These are phyloP conservation scores for Plebejus anna DNA, from an alignment of 2,888 invertebrate genomes.

Conservation along the genomic window DNA sequence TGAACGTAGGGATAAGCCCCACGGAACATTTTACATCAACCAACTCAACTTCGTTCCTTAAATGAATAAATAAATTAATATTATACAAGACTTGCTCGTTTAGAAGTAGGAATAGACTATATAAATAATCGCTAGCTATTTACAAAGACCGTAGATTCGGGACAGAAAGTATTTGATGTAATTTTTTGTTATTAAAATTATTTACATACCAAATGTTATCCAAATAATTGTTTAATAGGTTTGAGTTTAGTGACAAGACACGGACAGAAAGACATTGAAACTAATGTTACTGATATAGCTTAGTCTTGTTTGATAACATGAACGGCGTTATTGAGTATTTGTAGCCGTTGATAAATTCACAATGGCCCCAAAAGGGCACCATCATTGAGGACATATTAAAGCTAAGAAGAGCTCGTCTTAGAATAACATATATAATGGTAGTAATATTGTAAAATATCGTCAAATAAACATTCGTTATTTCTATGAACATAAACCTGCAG, in stretches of 20 bases:
- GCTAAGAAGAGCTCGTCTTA: neutral
- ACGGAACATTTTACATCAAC: neutral
- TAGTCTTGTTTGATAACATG: neutral
- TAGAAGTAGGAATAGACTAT: no score
- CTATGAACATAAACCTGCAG: constrained; percentile 35
- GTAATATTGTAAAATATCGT: constrained; percentile 33
- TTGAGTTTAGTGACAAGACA: no score
- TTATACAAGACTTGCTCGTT: no score
- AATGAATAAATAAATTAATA: no score
- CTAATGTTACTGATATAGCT: neutral
- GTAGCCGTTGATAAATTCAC: neutral
- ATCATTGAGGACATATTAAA: neutral
- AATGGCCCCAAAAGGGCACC: neutral
- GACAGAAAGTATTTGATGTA: no score
- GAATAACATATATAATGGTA: neutral
- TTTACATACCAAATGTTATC: no score
- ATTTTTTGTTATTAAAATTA: no score
- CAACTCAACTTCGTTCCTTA: neutral
- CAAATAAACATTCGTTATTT: constrained; percentile 35
- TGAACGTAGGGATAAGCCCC: neutral
- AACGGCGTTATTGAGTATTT: neutral
- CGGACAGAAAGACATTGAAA: no score
- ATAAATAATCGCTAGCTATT: no score
- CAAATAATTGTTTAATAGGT: no score
- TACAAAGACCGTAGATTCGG: no score